Percentiles rank a stretch among this genome's conserved stretches.
phyloP scores from a whole-genome alignment of 2,113 vertebrate species.

The Cyprinodon brontotheroides region DNA sequence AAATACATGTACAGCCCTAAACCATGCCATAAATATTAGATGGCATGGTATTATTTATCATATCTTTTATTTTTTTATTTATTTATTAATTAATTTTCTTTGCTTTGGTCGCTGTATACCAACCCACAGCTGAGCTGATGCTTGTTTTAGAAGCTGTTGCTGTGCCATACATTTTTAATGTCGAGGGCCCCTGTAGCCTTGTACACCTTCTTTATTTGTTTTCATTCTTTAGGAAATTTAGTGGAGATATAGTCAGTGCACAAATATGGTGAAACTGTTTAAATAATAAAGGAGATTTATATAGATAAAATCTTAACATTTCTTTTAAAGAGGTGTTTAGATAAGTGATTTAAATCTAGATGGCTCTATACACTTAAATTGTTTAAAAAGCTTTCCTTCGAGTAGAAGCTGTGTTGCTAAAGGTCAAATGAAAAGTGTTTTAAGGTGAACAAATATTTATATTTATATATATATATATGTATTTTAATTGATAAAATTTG shows the following conservation, averaged over 20 bases:
- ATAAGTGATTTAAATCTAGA: neutral
- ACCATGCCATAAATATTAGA: neutral
- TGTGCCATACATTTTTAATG: slow-evolving; percentile 82
- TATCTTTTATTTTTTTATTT: neutral
- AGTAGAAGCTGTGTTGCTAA: too few species aligned
- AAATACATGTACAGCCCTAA: slow-evolving; percentile 32
- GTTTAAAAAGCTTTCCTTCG: too few species aligned
- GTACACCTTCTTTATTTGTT: slow-evolving; percentile 36
- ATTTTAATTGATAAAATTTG: too few species aligned
- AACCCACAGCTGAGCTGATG: slow-evolving; percentile 56
- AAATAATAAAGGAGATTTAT: neutral
- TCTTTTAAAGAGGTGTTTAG: neutral
- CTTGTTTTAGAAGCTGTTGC: slow-evolving; percentile 76
- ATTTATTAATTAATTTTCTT: neutral
- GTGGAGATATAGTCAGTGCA: neutral
- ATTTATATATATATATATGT: too few species aligned
- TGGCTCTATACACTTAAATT: neutral
- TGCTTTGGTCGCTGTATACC: slow-evolving; percentile 20
- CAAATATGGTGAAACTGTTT: neutral
- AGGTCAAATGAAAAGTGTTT: too few species aligned
- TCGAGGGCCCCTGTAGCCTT: slow-evolving; percentile 57
- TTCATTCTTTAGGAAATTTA: slow-evolving; percentile 15
- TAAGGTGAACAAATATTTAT: too few species aligned
- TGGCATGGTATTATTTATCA: neutral
- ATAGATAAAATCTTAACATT: neutral